Evolutionary conservation across 2,797 vertebrate genomes (phyloP), one percentile per base, ranked within the genome.

Genomic region (Pitangus sulphuratus): DNA sequence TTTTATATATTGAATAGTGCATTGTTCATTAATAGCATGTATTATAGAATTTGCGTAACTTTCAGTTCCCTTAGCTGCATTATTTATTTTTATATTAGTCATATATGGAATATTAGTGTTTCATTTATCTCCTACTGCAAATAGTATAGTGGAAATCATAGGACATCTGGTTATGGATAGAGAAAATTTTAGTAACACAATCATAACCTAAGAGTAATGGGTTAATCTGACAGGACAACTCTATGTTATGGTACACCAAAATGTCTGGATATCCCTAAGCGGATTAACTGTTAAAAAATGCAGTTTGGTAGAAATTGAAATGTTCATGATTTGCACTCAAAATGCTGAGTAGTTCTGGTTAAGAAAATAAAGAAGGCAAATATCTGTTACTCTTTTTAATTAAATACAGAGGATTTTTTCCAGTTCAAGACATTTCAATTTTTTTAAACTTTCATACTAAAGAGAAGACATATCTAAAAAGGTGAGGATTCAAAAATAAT

Each of bases 271-370:
- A 64, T 57, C 30, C 10, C 4, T 68, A 39, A 83, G 24, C 57
- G 26, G 35, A 76, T 87, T 93, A 89, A 58, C 11, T 83, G 14
- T 57, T 89, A 45, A 84, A 88, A 87, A 93, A 65, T 65, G 24
- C 35, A 66, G 13, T 66, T 80, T 91, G 68, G 12, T 20, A 84
- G 25, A 82, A 90, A 76, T 30, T 8, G 25, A 74, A 94, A 75
- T 77, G 15, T 60, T 90, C 12, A 18, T 33, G 24, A 64, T 75
- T 80, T 89, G 14, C 28, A 56, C 54, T 45, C 20, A 91, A 89
- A 94, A 77, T 50, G 39, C 14, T 53, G n/a, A 35, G 6, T 53
- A 77, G 6, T 37, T 89, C 40, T 64, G 21, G 15, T 61, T 45
- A 68, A 87, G 53, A 85, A 89, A 95, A 69, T 26, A 84, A 8